phyloP scores from a whole-genome alignment of 2,888 invertebrate species.

The Syrphus vitripennis region DNA sequence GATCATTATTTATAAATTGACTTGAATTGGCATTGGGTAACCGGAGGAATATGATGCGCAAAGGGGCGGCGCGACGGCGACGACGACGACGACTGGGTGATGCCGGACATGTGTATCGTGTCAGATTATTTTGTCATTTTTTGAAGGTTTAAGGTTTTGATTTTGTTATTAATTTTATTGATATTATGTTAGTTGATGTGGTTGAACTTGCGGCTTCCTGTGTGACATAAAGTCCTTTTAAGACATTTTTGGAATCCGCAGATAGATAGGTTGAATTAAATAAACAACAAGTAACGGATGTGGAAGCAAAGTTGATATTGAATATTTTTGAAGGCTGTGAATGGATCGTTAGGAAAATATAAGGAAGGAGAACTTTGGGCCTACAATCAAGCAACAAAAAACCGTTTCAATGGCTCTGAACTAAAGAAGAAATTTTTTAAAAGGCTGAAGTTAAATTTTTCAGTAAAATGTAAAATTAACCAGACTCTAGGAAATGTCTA shows the following conservation, averaged over 20 bases:
- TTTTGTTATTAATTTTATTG: not conserved
- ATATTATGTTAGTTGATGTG: constrained; percentile 28
- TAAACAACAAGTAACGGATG: not conserved
- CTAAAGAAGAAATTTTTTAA: too few species aligned
- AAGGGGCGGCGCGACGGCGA: not conserved
- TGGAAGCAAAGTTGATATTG: constrained; percentile 40
- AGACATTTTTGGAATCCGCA: not conserved
- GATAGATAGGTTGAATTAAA: not conserved
- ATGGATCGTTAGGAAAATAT: too few species aligned
- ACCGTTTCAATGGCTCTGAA: too few species aligned
- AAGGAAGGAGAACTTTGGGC: too few species aligned
- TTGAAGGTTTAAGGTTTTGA: constrained; percentile 42
- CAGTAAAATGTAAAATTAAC: too few species aligned
- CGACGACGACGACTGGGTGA: not conserved
- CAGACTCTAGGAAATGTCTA: too few species aligned
- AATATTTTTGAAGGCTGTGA: constrained; percentile 5
- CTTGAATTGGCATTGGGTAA: not conserved
- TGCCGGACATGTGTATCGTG: constrained; percentile 49
- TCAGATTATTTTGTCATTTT: constrained; percentile 67
- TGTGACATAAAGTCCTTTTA: not conserved
- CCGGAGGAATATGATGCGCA: too few species aligned
- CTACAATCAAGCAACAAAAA: too few species aligned
- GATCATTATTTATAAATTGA: constrained; percentile 50
- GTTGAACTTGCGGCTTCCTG: constrained; percentile 54
- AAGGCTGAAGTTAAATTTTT: too few species aligned